Conservation (phyloP, 2,113 vertebrate genomes). For the Paramormyrops kingsleyae region DNA sequence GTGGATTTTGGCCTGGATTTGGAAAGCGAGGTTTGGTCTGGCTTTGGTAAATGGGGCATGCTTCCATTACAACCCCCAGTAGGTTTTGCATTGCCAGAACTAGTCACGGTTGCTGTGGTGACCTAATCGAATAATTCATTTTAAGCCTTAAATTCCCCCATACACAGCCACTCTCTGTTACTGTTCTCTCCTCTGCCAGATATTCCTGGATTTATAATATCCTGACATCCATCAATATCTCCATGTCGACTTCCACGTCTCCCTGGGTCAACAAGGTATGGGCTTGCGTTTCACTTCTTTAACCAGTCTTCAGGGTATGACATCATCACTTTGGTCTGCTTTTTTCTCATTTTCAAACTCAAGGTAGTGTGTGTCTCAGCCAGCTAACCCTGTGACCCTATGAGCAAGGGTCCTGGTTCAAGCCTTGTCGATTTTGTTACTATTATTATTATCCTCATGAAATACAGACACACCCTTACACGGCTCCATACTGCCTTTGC, state of each 20-base stretch:
- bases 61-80: neutral
- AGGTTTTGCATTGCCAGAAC: neutral
- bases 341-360: neutral
- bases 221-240: neutral
- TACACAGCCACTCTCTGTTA: neutral
- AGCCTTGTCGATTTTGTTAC: neutral
- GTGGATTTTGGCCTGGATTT: neutral
- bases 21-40: neutral
- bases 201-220: neutral
- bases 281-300: neutral
- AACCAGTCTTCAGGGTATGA: neutral
- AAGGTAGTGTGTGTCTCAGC: neutral
- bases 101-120: neutral
- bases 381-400: neutral
- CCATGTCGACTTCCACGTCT: neutral
- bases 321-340: neutral
- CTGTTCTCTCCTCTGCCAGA: neutral
- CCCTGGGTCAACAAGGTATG: neutral
- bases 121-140: neutral
- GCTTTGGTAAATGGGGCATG: neutral
- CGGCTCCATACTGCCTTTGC: neutral
- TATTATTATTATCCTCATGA: neutral
- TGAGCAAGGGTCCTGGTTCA: neutral
- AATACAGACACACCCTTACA: neutral
- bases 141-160: neutral